Percentiles rank a stretch among this genome's conserved stretches.
Conservation (phyloP, 2,113 vertebrate genomes). For the Serranochromis macrocephalus region DNA sequence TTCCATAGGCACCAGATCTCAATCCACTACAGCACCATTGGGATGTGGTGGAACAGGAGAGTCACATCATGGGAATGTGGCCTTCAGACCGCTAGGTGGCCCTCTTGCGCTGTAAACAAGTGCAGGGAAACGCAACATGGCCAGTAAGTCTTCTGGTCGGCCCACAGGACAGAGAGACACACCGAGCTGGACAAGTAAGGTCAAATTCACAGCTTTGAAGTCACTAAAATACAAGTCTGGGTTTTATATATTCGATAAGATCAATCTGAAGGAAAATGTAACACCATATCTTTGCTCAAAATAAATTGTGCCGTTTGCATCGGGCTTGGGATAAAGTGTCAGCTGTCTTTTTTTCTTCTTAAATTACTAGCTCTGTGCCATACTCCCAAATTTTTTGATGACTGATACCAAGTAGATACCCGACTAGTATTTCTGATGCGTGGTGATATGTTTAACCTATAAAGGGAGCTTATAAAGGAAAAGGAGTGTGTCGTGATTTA, state of each 20-base stretch:
- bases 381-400: background rate
- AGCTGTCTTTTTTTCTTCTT: background rate
- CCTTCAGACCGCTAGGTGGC: background rate
- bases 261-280: background rate
- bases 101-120: background rate
- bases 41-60: background rate
- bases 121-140: background rate
- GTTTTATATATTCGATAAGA: background rate
- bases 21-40: background rate
- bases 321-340: background rate
- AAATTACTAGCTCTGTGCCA: background rate
- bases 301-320: background rate
- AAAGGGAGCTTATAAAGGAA: background rate
- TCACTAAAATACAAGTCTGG: background rate
- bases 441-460: background rate
- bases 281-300: background rate
- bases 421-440: background rate
- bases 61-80: background rate
- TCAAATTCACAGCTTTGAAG: background rate
- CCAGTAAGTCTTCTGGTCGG: background rate
- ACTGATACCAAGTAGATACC: background rate
- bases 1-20: background rate
- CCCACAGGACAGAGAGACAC: background rate
- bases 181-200: background rate
- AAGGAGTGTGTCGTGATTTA: background rate